These are phyloP conservation scores for Cecropterus lyciades DNA, from an alignment of 1,140 invertebrate genomes.

Conservation along the genomic window DNA sequence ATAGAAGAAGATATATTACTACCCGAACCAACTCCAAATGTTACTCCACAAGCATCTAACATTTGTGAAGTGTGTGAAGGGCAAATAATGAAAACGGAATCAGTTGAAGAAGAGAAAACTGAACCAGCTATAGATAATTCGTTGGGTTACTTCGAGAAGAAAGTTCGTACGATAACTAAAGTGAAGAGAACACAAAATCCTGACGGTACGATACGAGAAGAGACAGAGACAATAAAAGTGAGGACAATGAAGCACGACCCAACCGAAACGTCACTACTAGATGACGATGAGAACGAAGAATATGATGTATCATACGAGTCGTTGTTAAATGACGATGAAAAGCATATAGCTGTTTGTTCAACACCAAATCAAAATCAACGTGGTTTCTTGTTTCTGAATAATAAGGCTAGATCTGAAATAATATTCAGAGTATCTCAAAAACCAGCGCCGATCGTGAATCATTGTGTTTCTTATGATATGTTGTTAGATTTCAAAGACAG, in stretches of 20 bases:
- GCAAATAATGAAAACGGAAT: slow-evolving; percentile 14
- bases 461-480: slow-evolving; percentile 35
- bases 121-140: slow-evolving; percentile 24
- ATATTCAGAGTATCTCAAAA: slow-evolving; percentile 18
- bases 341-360: slow-evolving; percentile 39
- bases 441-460: slow-evolving; percentile 24
- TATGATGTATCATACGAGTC: slow-evolving; percentile 38
- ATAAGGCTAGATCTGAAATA: slow-evolving; percentile 37
- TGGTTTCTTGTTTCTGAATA: slow-evolving; percentile 28
- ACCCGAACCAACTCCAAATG: slow-evolving; percentile 7
- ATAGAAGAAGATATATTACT: slow-evolving; percentile 25
- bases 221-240: slow-evolving; percentile 49
- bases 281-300: slow-evolving; percentile 37
- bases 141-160: slow-evolving; percentile 51
- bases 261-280: slow-evolving; percentile 34
- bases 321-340: slow-evolving; percentile 35
- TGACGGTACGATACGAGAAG: slow-evolving; percentile 54
- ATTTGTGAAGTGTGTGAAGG: slow-evolving; percentile 29
- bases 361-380: slow-evolving; percentile 28
- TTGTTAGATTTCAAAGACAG: slow-evolving; percentile 1
- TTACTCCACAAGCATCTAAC: slow-evolving; percentile 21
- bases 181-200: slow-evolving; percentile 46
- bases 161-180: slow-evolving; percentile 47
- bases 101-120: slow-evolving; percentile 4
- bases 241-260: slow-evolving; percentile 49